Percentiles rank a stretch among this genome's conserved stretches.
Evolutionary conservation across 1,140 invertebrate genomes (phyloP).

Genomic region (Trypoxylus dichotomus): DNA sequence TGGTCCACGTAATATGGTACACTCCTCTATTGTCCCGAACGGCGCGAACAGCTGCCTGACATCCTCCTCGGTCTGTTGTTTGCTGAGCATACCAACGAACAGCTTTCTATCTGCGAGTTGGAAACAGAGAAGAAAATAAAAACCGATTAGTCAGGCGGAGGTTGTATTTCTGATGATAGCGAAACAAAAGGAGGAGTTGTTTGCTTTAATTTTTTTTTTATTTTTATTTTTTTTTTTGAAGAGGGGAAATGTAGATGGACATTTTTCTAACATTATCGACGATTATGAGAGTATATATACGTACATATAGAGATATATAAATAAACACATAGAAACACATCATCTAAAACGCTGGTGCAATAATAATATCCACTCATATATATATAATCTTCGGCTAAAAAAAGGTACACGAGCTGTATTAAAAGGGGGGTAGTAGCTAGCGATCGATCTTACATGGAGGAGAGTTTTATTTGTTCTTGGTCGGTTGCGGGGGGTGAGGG

Average conservation of each 20-base stretch:
- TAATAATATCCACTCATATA: constrained; percentile 1
- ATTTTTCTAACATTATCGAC: too few relatives aligned
- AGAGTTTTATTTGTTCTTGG: constrained; percentile 35
- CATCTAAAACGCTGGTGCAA: constrained; percentile 42
- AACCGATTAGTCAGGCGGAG: neutral
- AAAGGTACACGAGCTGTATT: constrained; percentile 44
- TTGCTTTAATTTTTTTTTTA: too few relatives aligned
- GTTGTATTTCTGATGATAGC: neutral
- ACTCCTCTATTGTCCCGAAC: constrained; percentile 98
- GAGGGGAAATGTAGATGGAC: too few relatives aligned
- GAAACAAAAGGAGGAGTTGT: neutral
- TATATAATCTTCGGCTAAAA: constrained; percentile 39
- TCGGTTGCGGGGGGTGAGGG: neutral
- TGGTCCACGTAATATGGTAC: constrained; percentile 94
- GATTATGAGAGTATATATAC: neutral
- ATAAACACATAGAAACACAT: constrained; percentile 39
- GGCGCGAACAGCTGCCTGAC: constrained; percentile 94
- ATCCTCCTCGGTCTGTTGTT: constrained; percentile 99
- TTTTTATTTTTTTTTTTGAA: too few relatives aligned
- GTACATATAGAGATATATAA: constrained; percentile 5
- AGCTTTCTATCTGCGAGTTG: constrained; percentile 87
- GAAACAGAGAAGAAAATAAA: constrained; percentile 38
- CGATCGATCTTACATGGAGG: constrained; percentile 40
- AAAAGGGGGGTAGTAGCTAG: constrained; percentile 47
- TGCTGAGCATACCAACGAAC: constrained; percentile 99